Evolutionary conservation across 2,888 invertebrate species (phyloP).

Genomic region (Eucriotettix oculatus): DNA sequence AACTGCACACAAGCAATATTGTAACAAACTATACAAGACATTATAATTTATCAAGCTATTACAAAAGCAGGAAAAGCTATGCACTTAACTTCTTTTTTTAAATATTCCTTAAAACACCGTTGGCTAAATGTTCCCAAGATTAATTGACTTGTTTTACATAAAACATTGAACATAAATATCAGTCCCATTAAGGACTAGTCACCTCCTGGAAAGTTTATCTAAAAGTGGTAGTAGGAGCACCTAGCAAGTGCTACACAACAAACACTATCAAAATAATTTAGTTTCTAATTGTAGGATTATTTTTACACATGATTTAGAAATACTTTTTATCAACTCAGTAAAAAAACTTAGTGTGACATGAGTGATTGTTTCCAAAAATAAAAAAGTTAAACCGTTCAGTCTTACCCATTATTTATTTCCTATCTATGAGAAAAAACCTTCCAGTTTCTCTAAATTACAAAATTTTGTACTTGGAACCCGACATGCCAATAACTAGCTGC

Average conservation of each 20-base stretch:
- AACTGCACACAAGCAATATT: slow-evolving; percentile 9
- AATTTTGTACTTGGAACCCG: slow-evolving; percentile 11
- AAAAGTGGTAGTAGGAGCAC: too few species aligned
- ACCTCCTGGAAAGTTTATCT: neutral
- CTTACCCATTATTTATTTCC: slow-evolving; percentile 11
- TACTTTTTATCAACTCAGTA: too few species aligned
- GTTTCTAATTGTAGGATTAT: too few species aligned
- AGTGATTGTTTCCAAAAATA: neutral
- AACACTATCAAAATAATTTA: too few species aligned
- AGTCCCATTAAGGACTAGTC: slow-evolving; percentile 34
- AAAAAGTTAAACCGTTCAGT: slow-evolving; percentile 8
- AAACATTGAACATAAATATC: too few species aligned
- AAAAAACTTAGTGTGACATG: too few species aligned
- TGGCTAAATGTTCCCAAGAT: slow-evolving; percentile 61
- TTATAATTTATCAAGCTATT: slow-evolving; percentile 6
- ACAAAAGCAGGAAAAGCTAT: slow-evolving; percentile 14
- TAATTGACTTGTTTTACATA: slow-evolving; percentile 43
- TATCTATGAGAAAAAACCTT: slow-evolving; percentile 10
- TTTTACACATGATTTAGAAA: too few species aligned
- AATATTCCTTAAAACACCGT: slow-evolving; percentile 9
- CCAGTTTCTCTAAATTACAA: slow-evolving; percentile 8
- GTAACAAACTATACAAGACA: slow-evolving; percentile 12
- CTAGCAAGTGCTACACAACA: too few species aligned
- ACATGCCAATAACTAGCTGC: neutral
- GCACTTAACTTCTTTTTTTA: slow-evolving; percentile 2